Evolutionary conservation across 2,113 vertebrate genomes (phyloP), one percentile per base, ranked within the genome.

Genomic region (Felis chaus): DNA sequence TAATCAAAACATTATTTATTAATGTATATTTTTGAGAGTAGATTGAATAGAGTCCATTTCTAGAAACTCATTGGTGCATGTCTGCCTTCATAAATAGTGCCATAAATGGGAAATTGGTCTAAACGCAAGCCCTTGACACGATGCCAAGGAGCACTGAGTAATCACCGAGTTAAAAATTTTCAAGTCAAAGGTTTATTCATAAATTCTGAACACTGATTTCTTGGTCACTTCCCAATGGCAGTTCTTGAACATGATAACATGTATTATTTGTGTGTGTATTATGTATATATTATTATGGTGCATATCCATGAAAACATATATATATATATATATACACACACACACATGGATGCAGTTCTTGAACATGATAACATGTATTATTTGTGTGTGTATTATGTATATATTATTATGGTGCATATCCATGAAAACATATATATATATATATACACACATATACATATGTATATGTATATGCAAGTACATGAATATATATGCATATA

Each of bases 391-490:
- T 41, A 65, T 45, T 45, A 45, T 45, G 45, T 45, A 45, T 45
- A 45, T 45, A 45, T 45, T 45, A 45, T 45, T 45, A 45, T 45
- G 45, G 45, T 55, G 55, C 55, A 55, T 55, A 55, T 55, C 55
- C 55, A 18, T 55, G 18, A 55, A 55, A 10, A 39, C 9, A 1
- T 63, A 27, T 25, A 25, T 27, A 63, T 63, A 27, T 4, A n/a
- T 0, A 45, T n/a, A n/a, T 57, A 1, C 21, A 1, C 21, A 19
- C 19, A 57, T 57, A 57, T 55, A 16, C 55, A 21, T 23, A 7
- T 7, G 21, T 57, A 21, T 57, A 2, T 18, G 0, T 57, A 14
- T 7, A 5, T 19, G 55, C 14, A 1, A 18, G 2, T 57, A 57
- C 16, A 7, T 57, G 16, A 18, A 57, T 57, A 19, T 19, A 18